These are phyloP conservation scores for Ctenoplectra terminalis DNA, from an alignment of 1,140 invertebrate species.

Conservation along the genomic window DNA sequence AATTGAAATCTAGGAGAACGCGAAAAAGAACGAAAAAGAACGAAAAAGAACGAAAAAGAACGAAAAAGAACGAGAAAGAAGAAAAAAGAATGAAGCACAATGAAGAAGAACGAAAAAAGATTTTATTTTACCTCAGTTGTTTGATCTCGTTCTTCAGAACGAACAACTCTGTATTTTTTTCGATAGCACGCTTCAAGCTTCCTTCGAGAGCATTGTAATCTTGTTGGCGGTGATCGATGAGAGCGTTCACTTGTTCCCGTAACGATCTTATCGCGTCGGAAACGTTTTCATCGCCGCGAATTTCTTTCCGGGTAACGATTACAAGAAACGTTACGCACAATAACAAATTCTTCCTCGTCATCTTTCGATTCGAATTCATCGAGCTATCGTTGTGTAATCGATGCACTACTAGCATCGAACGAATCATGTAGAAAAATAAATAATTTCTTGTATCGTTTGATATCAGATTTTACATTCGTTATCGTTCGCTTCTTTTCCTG, in stretches of 20 bases:
- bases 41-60: no score
- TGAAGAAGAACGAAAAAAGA: no score
- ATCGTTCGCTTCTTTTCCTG: no score
- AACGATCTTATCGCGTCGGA: conserved; percentile 82
- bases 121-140: conserved; percentile 75
- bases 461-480: no score
- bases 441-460: no score
- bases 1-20: not conserved
- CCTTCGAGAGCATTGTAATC: conserved; percentile 86
- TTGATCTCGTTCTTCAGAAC: conserved; percentile 79
- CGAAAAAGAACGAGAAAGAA: no score
- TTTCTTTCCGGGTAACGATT: not conserved
- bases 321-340: conserved; percentile 1
- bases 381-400: not conserved
- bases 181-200: conserved; percentile 83
- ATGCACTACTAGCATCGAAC: not conserved
- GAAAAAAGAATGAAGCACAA: no score
- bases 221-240: conserved; percentile 85
- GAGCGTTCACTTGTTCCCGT: conserved; percentile 85
- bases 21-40: no score
- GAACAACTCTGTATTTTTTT: conserved; percentile 81
- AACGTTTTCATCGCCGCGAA: conserved; percentile 31
- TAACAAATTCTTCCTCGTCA: conserved; percentile 3
- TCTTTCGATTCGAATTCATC: not conserved
- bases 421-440: not conserved